A percentile compares a stretch with the other conserved stretches of the same genome.
Conservation (phyloP, 2,113 vertebrate species). For the Oriolus oriolus region DNA sequence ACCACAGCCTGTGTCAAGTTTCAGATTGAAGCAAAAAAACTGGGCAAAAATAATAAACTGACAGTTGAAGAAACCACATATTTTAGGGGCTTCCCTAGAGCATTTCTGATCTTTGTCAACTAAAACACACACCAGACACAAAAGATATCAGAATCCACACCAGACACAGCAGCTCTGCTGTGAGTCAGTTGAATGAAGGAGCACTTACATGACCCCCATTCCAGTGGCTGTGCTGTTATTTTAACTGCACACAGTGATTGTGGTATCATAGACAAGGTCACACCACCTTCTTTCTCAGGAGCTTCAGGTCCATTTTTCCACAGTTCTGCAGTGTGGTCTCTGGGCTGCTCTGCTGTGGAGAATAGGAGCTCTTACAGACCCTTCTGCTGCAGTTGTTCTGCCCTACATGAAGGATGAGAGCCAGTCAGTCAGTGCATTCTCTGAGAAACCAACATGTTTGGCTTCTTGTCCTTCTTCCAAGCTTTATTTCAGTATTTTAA, state of each 20-base stretch:
- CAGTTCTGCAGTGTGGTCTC: neutral
- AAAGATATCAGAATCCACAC: neutral
- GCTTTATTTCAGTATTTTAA: neutral
- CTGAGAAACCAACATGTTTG: neutral
- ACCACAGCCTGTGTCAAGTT: neutral
- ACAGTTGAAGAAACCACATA: neutral
- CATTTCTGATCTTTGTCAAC: neutral
- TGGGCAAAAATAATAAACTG: neutral
- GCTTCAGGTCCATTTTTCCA: neutral
- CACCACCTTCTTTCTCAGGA: neutral
- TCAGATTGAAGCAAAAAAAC: neutral
- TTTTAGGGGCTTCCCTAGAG: slow-evolving; percentile 36
- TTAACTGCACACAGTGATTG: neutral
- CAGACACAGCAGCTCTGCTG: neutral
- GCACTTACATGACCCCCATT: neutral
- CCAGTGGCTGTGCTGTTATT: neutral
- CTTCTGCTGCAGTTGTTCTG: neutral
- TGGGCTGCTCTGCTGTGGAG: neutral
- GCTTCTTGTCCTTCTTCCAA: neutral
- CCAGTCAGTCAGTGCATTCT: neutral
- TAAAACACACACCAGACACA: neutral
- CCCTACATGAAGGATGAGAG: neutral
- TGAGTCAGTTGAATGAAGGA: neutral
- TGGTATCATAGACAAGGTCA: neutral
- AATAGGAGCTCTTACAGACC: neutral